A percentile compares a stretch with the other conserved stretches of the same genome.
phyloP scores from a whole-genome alignment of 2,113 vertebrate genomes.

The Peromyscus californicus region DNA sequence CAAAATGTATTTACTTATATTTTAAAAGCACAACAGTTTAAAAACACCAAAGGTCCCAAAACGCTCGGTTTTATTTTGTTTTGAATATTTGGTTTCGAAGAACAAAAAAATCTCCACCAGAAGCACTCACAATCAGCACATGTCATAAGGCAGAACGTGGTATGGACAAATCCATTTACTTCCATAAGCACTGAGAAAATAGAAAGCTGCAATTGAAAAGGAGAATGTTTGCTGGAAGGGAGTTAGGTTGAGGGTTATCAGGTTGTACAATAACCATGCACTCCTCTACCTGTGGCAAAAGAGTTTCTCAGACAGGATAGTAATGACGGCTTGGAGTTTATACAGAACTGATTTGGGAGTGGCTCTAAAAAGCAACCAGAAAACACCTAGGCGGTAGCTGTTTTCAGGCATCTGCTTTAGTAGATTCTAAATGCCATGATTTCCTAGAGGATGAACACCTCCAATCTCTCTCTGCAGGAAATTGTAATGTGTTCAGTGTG shows the following conservation, averaged over 20 bases:
- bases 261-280: constrained; percentile 5
- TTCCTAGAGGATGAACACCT: constrained; percentile 85
- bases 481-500: constrained; percentile 85
- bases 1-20: not conserved
- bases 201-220: not conserved
- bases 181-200: constrained; percentile 56
- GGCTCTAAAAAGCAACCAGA: constrained; percentile 80
- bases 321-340: constrained; percentile 45
- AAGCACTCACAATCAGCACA: not conserved
- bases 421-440: constrained; percentile 79
- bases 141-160: constrained; percentile 35
- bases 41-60: not conserved
- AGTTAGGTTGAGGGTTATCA: constrained; percentile 48
- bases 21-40: not conserved
- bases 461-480: constrained; percentile 87
- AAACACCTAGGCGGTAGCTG: constrained; percentile 81
- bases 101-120: constrained; percentile 39
- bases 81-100: constrained; percentile 38
- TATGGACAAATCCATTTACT: constrained; percentile 32
- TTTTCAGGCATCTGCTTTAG: constrained; percentile 84
- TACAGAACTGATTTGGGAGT: constrained; percentile 77
- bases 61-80: constrained; percentile 36
- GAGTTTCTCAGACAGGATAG: constrained; percentile 47
- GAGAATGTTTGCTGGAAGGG: constrained; percentile 24
- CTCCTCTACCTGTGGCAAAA: not conserved